phyloP scores from a whole-genome alignment of 2,797 vertebrate genomes.

The Moxostoma hubbsi region DNA sequence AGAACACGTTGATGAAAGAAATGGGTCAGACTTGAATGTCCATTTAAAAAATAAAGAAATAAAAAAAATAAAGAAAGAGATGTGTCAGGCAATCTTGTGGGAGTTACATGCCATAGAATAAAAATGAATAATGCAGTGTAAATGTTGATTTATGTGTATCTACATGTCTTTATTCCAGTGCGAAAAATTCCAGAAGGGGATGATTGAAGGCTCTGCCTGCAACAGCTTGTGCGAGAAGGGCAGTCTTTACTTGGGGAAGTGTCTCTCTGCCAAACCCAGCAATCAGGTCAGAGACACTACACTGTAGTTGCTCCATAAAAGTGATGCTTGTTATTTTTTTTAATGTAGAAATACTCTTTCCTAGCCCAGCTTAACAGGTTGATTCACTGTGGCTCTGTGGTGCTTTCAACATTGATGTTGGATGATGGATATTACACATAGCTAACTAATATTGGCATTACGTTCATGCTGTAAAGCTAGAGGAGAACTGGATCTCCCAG shows the following conservation, averaged over 20 bases:
- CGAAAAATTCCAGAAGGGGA: constrained; percentile 92
- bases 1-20: constrained; percentile 11
- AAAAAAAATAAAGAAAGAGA: too few relatives aligned
- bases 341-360: too few relatives aligned
- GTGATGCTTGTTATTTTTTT: too few relatives aligned
- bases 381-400: too few relatives aligned
- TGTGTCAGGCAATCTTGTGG: constrained; percentile 27
- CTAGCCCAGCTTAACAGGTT: too few relatives aligned
- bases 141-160: constrained; percentile 34
- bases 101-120: not conserved
- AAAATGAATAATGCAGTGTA: constrained; percentile 25
- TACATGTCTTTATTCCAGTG: constrained; percentile 77
- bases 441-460: too few relatives aligned
- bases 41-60: not conserved
- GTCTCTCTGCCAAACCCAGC: constrained; percentile 88
- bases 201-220: constrained; percentile 95
- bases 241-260: constrained; percentile 94
- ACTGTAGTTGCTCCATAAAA: constrained; percentile 18
- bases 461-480: too few relatives aligned
- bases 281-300: constrained; percentile 84
- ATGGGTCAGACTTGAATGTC: too few relatives aligned
- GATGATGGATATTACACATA: too few relatives aligned
- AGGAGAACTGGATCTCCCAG: too few relatives aligned
- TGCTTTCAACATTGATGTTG: too few relatives aligned
- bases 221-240: constrained; percentile 94